Evolutionary conservation across 2,888 invertebrate species (phyloP), one percentile per base, ranked within the genome.

Genomic region (Cephus spinipes): DNA sequence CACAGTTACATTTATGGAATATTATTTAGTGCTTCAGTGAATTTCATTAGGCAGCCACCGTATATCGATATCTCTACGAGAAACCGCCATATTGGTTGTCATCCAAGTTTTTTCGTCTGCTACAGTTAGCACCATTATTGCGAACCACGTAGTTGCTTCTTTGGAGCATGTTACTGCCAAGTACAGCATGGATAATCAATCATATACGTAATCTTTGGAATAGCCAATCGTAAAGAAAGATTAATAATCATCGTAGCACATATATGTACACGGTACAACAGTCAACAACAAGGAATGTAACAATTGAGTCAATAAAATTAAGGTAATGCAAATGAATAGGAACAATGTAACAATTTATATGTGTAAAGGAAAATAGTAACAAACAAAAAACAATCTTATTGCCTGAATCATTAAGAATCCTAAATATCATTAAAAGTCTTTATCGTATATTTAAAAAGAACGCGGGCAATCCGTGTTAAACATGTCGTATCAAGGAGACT

Each of bases 1-100:
- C 82, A 83, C 82, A 82, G 83, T 85, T 82, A 81, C 81, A 15
- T 1, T 23, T 55, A 55, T 55, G 55, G 55, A 55, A 55, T 55
- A 55, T 55, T 55, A 55, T 55, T 55, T 55, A 55, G 9, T 55
- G 23, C 15, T 55, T 55, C 23, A 9, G 9, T 55, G 55, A 55
- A 55, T 23, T 15, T 55, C 55, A 55, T 55, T 55, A 23, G 6
- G 9, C 0, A 40, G 40, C 6, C 40, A 40, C 40, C 40, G 23
- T 23, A 40, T 6, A 23, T 23, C 55, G 55, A 9, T 23, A 23
- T 23, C 55, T 23, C 1, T 23, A 23, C 6, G 23, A 55, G 23
- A 55, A 55, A 23, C 6, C 23, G 9, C 23, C 9, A 55, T 55
- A 9, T 55, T 55, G 6, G 40, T 40, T 40, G 40, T 40, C 40